Evolutionary conservation across 2,797 vertebrate genomes (phyloP).

Genomic region (Chaetophractus vellerosus): DNA sequence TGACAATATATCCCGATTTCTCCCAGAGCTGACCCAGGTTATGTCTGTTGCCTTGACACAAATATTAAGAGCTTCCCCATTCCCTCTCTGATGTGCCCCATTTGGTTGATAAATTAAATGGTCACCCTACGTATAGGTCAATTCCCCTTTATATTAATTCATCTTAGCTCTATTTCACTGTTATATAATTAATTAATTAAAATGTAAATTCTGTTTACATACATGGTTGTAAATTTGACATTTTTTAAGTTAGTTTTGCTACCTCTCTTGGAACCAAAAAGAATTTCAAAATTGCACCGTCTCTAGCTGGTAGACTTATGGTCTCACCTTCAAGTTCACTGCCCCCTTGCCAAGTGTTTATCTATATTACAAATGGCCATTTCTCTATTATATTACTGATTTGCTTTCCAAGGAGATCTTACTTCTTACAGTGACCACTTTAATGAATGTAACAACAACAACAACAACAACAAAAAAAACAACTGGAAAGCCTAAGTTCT

Average conservation of each 20-base stretch:
- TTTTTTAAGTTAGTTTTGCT: not conserved
- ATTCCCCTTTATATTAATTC: not conserved
- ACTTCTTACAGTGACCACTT: no score
- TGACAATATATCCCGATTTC: accelerated
- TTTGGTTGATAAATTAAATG: not conserved
- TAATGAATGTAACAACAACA: no score
- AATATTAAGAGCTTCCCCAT: not conserved
- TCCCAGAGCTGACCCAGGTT: not conserved
- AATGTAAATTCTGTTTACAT: not conserved
- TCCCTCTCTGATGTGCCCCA: not conserved
- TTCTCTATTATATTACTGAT: not conserved
- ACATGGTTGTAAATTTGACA: not conserved
- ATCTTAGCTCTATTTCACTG: not conserved
- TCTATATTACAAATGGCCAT: not conserved
- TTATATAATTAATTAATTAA: not conserved
- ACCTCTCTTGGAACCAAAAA: not conserved
- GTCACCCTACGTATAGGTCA: not conserved
- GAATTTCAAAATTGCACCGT: not conserved
- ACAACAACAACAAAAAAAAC: no score
- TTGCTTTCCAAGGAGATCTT: not conserved
- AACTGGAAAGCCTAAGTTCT: not conserved
- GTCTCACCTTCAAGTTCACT: not conserved
- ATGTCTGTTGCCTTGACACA: not conserved
- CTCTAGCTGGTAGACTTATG: not conserved
- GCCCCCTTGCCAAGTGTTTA: not conserved